Evolutionary conservation across 2,113 vertebrate genomes (phyloP).

Genomic region (Salvelinus sp.): DNA sequence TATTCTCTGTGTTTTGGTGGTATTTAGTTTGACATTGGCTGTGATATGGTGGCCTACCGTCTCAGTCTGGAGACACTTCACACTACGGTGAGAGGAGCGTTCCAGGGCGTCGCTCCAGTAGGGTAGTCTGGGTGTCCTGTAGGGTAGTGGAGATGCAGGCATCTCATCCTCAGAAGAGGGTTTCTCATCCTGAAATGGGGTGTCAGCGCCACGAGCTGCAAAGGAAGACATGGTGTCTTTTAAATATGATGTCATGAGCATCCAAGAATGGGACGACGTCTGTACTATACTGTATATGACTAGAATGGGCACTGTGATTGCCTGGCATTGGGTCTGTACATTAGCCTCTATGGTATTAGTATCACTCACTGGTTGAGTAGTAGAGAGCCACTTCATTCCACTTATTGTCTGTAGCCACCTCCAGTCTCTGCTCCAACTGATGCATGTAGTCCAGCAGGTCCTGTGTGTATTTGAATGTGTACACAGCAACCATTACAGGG

Average conservation of each 20-base stretch:
- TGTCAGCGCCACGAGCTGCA: constrained; percentile 23
- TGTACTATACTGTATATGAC: too few species aligned
- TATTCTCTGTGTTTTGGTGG: neutral
- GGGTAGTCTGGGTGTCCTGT: constrained; percentile 30
- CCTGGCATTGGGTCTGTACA: too few species aligned
- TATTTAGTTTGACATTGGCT: neutral
- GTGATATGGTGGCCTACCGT: constrained; percentile 21
- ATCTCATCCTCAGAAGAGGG: constrained; percentile 68
- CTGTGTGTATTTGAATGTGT: constrained; percentile 48
- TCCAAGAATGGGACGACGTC: neutral
- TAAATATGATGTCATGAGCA: neutral
- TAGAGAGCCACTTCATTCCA: constrained; percentile 55
- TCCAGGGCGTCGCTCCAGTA: constrained; percentile 44
- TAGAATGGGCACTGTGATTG: too few species aligned
- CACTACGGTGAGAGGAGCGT: constrained; percentile 51
- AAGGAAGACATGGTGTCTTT: neutral
- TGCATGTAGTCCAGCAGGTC: constrained; percentile 73
- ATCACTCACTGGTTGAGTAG: constrained; percentile 36
- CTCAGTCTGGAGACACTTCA: neutral
- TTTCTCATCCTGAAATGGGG: constrained; percentile 23
- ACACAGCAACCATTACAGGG: neutral
- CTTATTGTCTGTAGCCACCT: constrained; percentile 66
- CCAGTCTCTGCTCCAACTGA: constrained; percentile 77
- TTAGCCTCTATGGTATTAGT: neutral
- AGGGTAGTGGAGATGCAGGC: constrained; percentile 49